Conservation (phyloP, 2,113 vertebrate species). For the Gambusia holbrooki region DNA sequence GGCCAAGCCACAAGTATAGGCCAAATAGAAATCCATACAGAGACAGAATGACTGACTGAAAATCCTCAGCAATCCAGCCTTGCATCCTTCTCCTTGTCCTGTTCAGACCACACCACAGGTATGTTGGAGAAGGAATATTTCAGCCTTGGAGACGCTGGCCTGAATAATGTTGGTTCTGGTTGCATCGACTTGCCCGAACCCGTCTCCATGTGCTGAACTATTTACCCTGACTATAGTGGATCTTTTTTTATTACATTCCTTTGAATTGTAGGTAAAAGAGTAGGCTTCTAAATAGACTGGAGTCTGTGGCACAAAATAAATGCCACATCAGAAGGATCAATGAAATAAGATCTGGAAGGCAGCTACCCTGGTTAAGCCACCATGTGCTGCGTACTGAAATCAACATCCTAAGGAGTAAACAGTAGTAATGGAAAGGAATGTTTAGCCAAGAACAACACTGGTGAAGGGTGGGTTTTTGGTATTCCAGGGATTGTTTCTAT, state of each 20-base stretch:
- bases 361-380: constrained; percentile 1
- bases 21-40: constrained; percentile 21
- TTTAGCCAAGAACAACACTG: constrained; percentile 78
- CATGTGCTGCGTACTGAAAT: constrained; percentile 32
- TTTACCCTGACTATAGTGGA: constrained; percentile 3
- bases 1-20: constrained; percentile 47
- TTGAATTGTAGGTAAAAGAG: not conserved
- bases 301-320: constrained; percentile 12
- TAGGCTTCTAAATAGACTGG: not conserved
- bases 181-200: constrained; percentile 21
- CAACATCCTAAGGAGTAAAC: constrained; percentile 61
- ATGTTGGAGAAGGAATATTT: constrained; percentile 64
- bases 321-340: constrained; percentile 24
- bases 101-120: constrained; percentile 41
- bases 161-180: constrained; percentile 43
- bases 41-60: constrained; percentile 27
- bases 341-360: constrained; percentile 17
- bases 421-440: constrained; percentile 59
- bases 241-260: not conserved
- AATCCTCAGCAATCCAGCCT: constrained; percentile 22
- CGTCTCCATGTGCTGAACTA: constrained; percentile 19
- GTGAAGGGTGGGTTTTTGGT: constrained; percentile 78
- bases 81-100: constrained; percentile 33
- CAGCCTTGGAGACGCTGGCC: constrained; percentile 41
- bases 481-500: constrained; percentile 83